Base-by-base conservation (phyloP, 2,888 invertebrate genomes). In the Nebria brevicollis region DNA sequence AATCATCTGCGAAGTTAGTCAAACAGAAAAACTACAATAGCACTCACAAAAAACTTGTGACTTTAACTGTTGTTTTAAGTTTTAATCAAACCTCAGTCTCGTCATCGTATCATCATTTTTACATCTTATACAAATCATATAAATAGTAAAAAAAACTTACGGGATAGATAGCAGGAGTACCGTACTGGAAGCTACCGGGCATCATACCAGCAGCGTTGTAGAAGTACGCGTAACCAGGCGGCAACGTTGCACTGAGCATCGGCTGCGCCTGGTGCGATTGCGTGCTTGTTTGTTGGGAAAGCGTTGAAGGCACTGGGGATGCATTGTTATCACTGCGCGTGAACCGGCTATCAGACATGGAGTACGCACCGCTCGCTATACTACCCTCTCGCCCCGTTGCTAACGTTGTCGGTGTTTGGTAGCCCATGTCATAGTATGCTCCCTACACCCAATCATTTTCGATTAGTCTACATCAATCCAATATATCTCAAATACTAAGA, bases 241-340 rank as follows among this genome's bases (percentile, higher is more conserved):
- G 94, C 82, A 94, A 88, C 74, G 94, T 93, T 1, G 91, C 89
- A 42, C 91, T 91, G 86, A 93, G 91, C 87, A 93, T 90, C 4
- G 93, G 91, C 84, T 93, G 93, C 26, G 87, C 88, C 83, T 92
- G 92, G 86, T 93, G 93, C 25, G 90, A 90, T 85, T 92, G 92
- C 75, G 88, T 87, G 83, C 87, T 88, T 42, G 91, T 90, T 90
- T 94, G 94, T 87, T 94, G 94, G 76, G 94, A 93, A 88, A 94
- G 91, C 85, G 94, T 94, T 84, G 94, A 94, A 81, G 94, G 94
- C 85, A 95, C 95, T 73, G 95, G 95, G 84, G 95, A 95, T 85
- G 95, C 94, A 88, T 95, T 95, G 90, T 94, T 95, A 89, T 95
- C 95, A 85, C 94, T 92, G 87, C 94, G 91, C 83, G 94, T 90